Base-by-base conservation (phyloP, 2,888 invertebrate genomes). In the Stenurella melanura region DNA sequence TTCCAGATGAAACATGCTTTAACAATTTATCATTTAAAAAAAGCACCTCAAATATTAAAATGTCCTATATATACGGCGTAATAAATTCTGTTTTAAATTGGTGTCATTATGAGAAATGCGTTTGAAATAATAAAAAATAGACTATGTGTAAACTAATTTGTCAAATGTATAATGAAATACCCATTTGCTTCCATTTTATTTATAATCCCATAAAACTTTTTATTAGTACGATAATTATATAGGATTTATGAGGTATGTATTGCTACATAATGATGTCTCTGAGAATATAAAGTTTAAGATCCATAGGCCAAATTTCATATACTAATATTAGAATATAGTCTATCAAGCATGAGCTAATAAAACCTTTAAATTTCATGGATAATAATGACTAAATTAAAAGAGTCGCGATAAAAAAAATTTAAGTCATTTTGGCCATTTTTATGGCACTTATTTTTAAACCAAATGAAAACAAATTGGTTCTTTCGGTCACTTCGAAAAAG, bases 21-120 rank as follows among this genome's bases (percentile, higher is more conserved):
- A 57, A 19, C 26, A 60, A 74, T 69, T 63, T 69, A 63, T 69
- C 63, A 69, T 34, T 38, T 15, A 18, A 34, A 26, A 74, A 74
- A 60, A 58, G 12, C 18, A 6, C 19, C 21, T 64, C 50, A n/a
- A 26, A 54, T 72, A 42, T 57, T 69, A 30, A 34, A 57, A 38
- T 17, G 17, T 56, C n/a, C 57, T 30, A 71, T 67, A 50, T 67
- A 72, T 60, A 26, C 58, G 17, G 18, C 60, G 58, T 64, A 42
- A 75, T 75, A 75, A 75, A 75, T 75, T 67, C 60, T 38, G 21
- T 66, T 67, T 58, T 54, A 58, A 75, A 71, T 75, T 72, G 57
- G 12, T 67, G 56, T 54, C 60, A 38, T 54, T 50, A 71, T 50
- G 63, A 75, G 60, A 70, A 75, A 64, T 26, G 64, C 64, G 30